Percentiles rank a stretch among this genome's conserved stretches.
Conservation (phyloP, 2,888 invertebrate genomes). For the Machimus atricapillus region DNA sequence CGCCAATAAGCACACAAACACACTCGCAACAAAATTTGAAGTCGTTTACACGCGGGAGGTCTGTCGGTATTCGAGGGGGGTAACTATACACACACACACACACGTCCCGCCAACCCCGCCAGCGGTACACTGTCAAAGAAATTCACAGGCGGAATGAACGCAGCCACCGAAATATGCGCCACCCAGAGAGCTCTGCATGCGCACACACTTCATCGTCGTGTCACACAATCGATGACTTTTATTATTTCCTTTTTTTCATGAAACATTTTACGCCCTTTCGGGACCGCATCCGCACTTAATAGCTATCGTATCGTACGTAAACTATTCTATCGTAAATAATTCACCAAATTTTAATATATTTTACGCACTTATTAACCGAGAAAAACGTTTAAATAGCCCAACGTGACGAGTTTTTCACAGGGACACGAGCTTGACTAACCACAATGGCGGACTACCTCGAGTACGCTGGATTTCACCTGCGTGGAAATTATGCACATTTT, state of each 20-base stretch:
- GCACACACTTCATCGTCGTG: slow-evolving; percentile 49
- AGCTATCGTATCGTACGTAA: slow-evolving; percentile 52
- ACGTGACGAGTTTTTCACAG: slow-evolving; percentile 60
- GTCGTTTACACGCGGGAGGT: not conserved
- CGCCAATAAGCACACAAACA: not conserved
- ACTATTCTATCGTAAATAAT: slow-evolving; percentile 47
- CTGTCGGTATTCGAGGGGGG: not conserved
- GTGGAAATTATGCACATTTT: slow-evolving; percentile 39
- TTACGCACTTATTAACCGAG: slow-evolving; percentile 52
- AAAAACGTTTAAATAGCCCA: slow-evolving; percentile 57
- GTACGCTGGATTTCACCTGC: slow-evolving; percentile 39
- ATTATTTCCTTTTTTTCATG: slow-evolving; percentile 56
- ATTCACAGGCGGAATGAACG: slow-evolving; percentile 45
- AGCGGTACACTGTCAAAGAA: slow-evolving; percentile 1
- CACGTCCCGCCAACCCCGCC: not conserved
- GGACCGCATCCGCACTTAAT: slow-evolving; percentile 50
- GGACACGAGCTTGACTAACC: slow-evolving; percentile 62
- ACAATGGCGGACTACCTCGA: slow-evolving; percentile 56
- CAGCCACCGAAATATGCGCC: slow-evolving; percentile 49
- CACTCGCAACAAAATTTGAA: not conserved
- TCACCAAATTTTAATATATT: slow-evolving; percentile 55
- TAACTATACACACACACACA: slow-evolving; percentile 12
- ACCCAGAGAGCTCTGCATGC: slow-evolving; percentile 50
- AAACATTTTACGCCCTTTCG: slow-evolving; percentile 56
- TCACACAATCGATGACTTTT: slow-evolving; percentile 47